phyloP scores from a whole-genome alignment of 2,888 invertebrate species.

The Pheosia gnoma region DNA sequence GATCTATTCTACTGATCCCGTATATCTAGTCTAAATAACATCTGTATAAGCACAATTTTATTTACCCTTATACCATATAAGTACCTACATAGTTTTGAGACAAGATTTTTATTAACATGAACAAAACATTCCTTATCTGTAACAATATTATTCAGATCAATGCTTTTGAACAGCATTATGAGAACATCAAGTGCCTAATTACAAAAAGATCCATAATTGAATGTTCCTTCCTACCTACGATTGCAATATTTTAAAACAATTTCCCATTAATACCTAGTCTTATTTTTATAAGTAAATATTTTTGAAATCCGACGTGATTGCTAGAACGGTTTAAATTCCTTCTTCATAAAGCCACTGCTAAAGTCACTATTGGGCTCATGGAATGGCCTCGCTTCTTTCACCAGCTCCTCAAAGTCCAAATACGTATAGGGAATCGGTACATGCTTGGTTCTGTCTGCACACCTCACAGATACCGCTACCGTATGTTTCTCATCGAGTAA shows the following conservation, averaged over 20 bases:
- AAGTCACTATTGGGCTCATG: slow-evolving; percentile 80
- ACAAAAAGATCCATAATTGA: too few relatives aligned
- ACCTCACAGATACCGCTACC: slow-evolving; percentile 88
- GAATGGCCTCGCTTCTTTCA: slow-evolving; percentile 76
- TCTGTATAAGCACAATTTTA: slow-evolving; percentile 16
- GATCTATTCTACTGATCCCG: slow-evolving; percentile 21
- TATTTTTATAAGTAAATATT: neutral
- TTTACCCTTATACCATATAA: too few relatives aligned
- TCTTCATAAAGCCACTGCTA: slow-evolving; percentile 85
- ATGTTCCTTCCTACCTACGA: too few relatives aligned
- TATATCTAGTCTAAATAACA: slow-evolving; percentile 23
- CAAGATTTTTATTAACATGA: too few relatives aligned
- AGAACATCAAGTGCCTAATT: too few relatives aligned
- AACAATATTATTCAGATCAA: too few relatives aligned
- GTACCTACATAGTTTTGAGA: too few relatives aligned
- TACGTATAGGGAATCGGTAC: slow-evolving; percentile 72
- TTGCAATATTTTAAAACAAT: neutral
- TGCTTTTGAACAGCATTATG: too few relatives aligned
- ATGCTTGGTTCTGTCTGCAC: slow-evolving; percentile 46
- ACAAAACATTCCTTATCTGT: too few relatives aligned
- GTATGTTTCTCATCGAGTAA: slow-evolving; percentile 90
- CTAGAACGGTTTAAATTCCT: slow-evolving; percentile 57
- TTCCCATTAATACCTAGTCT: neutral
- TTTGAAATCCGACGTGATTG: neutral
- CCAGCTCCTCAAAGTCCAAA: slow-evolving; percentile 85